A percentile compares a stretch with the other conserved stretches of the same genome.
Conservation (phyloP, 2,888 invertebrate species). For the Pachliopta kotzebuea region DNA sequence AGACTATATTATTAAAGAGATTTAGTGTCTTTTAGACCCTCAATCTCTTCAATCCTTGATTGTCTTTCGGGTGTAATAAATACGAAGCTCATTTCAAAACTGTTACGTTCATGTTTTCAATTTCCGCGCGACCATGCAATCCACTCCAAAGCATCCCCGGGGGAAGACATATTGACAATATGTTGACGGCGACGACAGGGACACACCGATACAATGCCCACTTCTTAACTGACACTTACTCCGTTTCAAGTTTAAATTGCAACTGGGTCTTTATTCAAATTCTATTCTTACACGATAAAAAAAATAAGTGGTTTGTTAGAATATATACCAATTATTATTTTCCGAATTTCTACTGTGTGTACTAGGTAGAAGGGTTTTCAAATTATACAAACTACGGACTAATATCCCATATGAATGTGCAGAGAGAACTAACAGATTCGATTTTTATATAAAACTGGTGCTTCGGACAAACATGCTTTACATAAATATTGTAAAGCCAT, state of each 20-base stretch:
- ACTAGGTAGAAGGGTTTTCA: too few relatives aligned
- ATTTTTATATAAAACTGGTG: too few relatives aligned
- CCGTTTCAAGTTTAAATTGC: conserved; percentile 1
- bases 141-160: conserved; percentile 28
- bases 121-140: conserved; percentile 30
- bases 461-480: too few relatives aligned
- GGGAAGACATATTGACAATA: conserved; percentile 30
- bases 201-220: conserved; percentile 16
- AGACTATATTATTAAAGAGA: not conserved
- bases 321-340: not conserved
- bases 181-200: conserved; percentile 17
- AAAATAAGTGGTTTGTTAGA: not conserved
- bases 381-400: too few relatives aligned
- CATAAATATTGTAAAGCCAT: too few relatives aligned
- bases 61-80: conserved; percentile 14
- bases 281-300: not conserved
- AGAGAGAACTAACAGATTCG: too few relatives aligned
- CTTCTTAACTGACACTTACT: conserved; percentile 19
- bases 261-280: not conserved
- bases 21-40: not conserved
- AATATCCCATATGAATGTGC: too few relatives aligned
- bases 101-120: conserved; percentile 31
- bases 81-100: conserved; percentile 24
- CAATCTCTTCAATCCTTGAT: too few relatives aligned
- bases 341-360: not conserved